A percentile compares a stretch with the other conserved stretches of the same genome.
phyloP scores from a whole-genome alignment of 2,113 vertebrate genomes.

The Delphinapterus leucas region DNA sequence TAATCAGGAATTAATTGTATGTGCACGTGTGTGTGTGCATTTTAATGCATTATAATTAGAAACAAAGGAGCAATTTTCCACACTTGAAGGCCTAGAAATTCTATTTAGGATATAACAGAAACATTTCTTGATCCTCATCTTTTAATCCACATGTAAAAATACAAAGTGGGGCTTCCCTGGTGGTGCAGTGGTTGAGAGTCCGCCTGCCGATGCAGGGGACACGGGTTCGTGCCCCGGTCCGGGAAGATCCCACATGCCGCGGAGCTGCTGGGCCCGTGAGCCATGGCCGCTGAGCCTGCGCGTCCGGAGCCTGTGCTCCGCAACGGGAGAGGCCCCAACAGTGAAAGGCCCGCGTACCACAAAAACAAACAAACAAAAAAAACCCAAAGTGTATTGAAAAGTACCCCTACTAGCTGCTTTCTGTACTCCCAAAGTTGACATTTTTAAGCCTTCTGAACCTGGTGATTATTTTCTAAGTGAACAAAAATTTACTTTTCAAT shows the following conservation, averaged over 20 bases:
- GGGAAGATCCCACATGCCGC: no score
- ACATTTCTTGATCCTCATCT: neutral
- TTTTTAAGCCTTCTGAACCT: neutral
- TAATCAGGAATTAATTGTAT: neutral
- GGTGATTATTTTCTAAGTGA: slow-evolving; percentile 39
- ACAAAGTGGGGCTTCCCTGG: neutral
- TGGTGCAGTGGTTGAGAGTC: no score
- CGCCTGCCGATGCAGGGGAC: no score
- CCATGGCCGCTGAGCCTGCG: no score
- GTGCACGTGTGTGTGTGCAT: neutral
- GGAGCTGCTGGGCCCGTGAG: no score
- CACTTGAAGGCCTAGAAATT: neutral
- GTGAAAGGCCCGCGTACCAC: no score
- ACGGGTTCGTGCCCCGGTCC: no score
- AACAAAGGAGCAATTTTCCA: neutral
- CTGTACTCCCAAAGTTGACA: neutral
- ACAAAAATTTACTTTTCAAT: neutral
- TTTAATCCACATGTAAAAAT: slow-evolving; percentile 17
- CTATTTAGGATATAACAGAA: neutral
- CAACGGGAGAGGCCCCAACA: no score
- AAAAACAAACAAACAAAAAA: no score
- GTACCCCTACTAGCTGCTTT: neutral
- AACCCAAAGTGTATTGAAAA: neutral
- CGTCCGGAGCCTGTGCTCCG: no score
- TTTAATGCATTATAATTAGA: slow-evolving; percentile 2